Conservation (phyloP, 2,113 vertebrate genomes). For the Scophthalmus maximus region DNA sequence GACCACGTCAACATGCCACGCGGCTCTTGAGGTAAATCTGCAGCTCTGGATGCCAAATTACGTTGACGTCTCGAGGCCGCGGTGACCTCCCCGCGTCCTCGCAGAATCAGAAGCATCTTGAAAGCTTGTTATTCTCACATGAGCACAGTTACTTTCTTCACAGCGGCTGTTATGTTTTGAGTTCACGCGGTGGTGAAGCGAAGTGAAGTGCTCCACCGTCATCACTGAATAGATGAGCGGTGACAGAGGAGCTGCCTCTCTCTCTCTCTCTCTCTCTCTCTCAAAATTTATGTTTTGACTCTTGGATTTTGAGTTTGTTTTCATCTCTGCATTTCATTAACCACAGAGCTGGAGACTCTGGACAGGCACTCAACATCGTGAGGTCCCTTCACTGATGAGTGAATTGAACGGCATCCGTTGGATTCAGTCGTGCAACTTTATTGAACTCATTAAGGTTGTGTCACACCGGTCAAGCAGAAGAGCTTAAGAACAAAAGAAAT, state of each 20-base stretch:
- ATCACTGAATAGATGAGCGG: background rate
- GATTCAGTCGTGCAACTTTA: background rate
- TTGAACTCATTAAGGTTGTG: background rate
- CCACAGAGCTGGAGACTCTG: background rate
- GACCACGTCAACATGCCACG: constrained; percentile 15
- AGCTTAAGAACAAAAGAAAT: too few relatives aligned
- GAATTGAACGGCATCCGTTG: background rate
- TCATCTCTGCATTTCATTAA: background rate
- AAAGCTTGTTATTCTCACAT: constrained; percentile 31
- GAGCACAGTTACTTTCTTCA: constrained; percentile 7
- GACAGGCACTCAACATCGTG: background rate
- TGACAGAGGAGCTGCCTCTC: background rate
- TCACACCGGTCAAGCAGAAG: background rate
- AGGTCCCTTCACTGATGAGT: background rate
- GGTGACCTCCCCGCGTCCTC: constrained; percentile 31
- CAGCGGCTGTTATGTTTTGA: background rate
- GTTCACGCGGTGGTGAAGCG: constrained; percentile 1
- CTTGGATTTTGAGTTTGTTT: background rate
- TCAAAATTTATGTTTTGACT: background rate
- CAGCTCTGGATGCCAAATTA: constrained; percentile 59
- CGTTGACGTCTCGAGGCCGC: constrained; percentile 22
- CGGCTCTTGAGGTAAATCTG: constrained; percentile 37
- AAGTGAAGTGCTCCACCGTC: background rate
- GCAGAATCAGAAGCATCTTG: background rate
- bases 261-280: too few relatives aligned